Percentiles rank a stretch among this genome's conserved stretches.
These are phyloP conservation scores for Pelvicachromis taeniatus DNA, from an alignment of 2,113 vertebrate genomes.

Conservation along the genomic window DNA sequence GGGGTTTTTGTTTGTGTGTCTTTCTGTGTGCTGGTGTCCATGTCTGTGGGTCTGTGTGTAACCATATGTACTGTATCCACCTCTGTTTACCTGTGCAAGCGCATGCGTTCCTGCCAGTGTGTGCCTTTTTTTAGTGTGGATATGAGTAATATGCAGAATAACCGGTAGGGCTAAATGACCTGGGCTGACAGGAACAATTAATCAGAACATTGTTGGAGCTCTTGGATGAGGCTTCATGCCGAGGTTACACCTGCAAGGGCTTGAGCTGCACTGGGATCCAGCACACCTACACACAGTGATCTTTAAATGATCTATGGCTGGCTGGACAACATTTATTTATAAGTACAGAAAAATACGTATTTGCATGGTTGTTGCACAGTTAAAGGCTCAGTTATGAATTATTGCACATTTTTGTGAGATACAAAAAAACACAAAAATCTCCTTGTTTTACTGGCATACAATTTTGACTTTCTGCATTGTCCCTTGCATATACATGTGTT, in stretches of 20 bases:
- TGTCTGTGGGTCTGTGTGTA: background rate
- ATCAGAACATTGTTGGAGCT: constrained; percentile 50
- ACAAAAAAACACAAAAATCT: background rate
- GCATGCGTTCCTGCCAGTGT: background rate
- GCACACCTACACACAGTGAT: constrained; percentile 4
- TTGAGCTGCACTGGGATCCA: constrained; percentile 29
- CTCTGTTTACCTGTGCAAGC: background rate
- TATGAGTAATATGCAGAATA: constrained; percentile 57
- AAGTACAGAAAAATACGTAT: background rate
- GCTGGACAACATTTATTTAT: constrained; percentile 8
- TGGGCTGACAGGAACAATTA: constrained; percentile 55
- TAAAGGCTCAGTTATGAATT: background rate
- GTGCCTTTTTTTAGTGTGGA: constrained; percentile 6
- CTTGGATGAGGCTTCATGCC: constrained; percentile 33
- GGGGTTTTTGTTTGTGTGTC: constrained; percentile 33
- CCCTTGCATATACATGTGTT: background rate
- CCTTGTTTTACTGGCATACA: background rate
- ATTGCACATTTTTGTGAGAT: background rate
- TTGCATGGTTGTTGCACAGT: background rate
- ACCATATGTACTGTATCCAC: background rate
- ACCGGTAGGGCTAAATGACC: constrained; percentile 49
- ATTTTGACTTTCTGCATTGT: background rate
- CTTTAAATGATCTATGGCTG: constrained; percentile 41
- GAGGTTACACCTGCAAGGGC: constrained; percentile 60
- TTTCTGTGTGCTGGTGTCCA: constrained; percentile 13